phyloP scores from a whole-genome alignment of 2,113 vertebrate genomes.

The Stegastes partitus region DNA sequence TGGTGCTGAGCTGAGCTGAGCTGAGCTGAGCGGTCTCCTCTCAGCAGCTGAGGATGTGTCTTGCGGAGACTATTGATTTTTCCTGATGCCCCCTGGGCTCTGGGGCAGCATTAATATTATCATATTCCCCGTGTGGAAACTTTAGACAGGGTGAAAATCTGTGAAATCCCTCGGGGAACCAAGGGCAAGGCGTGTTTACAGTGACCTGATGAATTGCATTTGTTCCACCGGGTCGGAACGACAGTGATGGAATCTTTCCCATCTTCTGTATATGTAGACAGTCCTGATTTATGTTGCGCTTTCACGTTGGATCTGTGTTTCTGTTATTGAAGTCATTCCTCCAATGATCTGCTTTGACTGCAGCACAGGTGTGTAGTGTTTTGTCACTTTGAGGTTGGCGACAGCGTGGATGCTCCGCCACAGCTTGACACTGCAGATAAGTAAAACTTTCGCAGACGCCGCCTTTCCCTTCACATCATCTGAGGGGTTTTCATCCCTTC shows the following conservation, averaged over 20 bases:
- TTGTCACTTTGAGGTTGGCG: conserved; percentile 38
- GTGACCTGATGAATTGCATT: conserved; percentile 34
- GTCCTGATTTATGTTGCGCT: conserved; percentile 31
- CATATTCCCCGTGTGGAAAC: conserved; percentile 51
- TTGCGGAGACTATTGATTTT: conserved; percentile 72
- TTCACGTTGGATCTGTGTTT: conserved; percentile 7
- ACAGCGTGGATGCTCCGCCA: conserved; percentile 26
- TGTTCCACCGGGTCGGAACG: conserved; percentile 26
- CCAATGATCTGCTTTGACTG: conserved; percentile 39
- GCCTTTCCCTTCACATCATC: conserved; percentile 24
- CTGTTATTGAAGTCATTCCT: conserved; percentile 25
- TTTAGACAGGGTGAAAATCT: conserved; percentile 44
- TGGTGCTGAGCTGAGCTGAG: conserved; percentile 41
- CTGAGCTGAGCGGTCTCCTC: conserved; percentile 41
- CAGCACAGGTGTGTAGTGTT: conserved; percentile 29
- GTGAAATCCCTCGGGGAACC: conserved; percentile 39
- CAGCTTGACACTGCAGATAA: conserved; percentile 48
- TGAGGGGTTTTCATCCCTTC: conserved; percentile 34
- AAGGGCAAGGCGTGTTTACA: conserved; percentile 42
- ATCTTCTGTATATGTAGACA: conserved; percentile 14
- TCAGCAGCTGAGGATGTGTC: conserved; percentile 52
- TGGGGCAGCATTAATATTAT: conserved; percentile 66
- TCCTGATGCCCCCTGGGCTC: conserved; percentile 40
- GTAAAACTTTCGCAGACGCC: conserved; percentile 28
- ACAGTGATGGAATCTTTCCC: conserved; percentile 1